Evolutionary conservation across 2,888 invertebrate genomes (phyloP).

Genomic region (Oxystoma pomonae): DNA sequence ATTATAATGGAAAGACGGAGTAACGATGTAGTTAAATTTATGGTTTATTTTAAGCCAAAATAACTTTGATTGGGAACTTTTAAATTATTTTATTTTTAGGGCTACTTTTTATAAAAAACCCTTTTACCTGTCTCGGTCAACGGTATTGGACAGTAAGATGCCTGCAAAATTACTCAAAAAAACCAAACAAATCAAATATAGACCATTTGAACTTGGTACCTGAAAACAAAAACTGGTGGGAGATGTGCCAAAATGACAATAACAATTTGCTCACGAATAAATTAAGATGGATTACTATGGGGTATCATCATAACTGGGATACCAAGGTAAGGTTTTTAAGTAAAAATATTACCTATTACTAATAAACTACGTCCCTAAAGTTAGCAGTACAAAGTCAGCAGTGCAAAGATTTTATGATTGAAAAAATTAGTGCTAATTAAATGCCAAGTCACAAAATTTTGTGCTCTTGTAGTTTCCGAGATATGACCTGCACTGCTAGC

Average conservation of each 20-base stretch:
- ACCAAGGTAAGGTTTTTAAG: conserved; percentile 82
- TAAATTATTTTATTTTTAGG: conserved; percentile 46
- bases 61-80: not conserved
- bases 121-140: conserved; percentile 74
- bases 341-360: too few relatives aligned
- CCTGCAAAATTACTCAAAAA: conserved; percentile 68
- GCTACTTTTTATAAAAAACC: conserved; percentile 77
- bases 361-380: too few relatives aligned
- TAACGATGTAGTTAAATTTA: too few relatives aligned
- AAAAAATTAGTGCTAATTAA: too few relatives aligned
- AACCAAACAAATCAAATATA: conserved; percentile 69
- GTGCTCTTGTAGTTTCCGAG: too few relatives aligned
- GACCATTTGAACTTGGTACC: conserved; percentile 51
- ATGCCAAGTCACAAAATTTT: too few relatives aligned
- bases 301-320: conserved; percentile 98
- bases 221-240: conserved; percentile 60
- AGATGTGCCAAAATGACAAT: conserved; percentile 48
- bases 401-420: too few relatives aligned
- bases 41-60: conserved; percentile 3
- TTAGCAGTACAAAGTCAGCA: too few relatives aligned
- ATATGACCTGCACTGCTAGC: too few relatives aligned
- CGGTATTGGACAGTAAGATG: conserved; percentile 79
- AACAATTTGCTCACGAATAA: conserved; percentile 46
- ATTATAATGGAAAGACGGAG: too few relatives aligned
- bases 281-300: conserved; percentile 91